Evolutionary conservation across 2,113 vertebrate genomes (phyloP).

Genomic region (Bubalus kerabau): DNA sequence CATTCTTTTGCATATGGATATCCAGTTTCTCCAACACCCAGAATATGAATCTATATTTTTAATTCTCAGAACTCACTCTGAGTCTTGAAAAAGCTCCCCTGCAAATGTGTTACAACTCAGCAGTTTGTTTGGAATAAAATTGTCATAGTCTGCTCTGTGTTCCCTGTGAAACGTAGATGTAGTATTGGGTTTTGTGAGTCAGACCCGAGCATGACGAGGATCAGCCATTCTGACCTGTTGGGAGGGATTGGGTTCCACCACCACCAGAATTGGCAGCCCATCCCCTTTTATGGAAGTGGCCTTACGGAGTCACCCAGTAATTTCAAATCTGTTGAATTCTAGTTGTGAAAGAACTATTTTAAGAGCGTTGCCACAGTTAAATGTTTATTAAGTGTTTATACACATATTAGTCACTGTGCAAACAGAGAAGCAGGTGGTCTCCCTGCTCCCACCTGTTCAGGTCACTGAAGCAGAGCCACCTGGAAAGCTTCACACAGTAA

Average conservation of each 20-base stretch:
- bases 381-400: conserved; percentile 69
- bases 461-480: conserved; percentile 52
- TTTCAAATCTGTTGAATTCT: conserved; percentile 32
- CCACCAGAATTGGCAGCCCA: not conserved
- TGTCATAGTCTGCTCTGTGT: not conserved
- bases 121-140: not conserved
- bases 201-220: not conserved
- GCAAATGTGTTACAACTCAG: not conserved
- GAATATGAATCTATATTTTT: not conserved
- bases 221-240: not conserved
- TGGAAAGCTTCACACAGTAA: conserved; percentile 53
- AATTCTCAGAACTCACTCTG: not conserved
- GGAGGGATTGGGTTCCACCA: not conserved
- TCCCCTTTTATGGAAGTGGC: conserved; percentile 1
- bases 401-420: conserved; percentile 65
- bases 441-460: conserved; percentile 48
- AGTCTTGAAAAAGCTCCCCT: not conserved
- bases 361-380: conserved; percentile 38
- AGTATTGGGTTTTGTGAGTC: not conserved
- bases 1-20: not conserved
- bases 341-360: conserved; percentile 51
- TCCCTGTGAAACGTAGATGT: not conserved
- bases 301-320: conserved; percentile 3
- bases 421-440: conserved; percentile 66
- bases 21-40: not conserved